phyloP scores from a whole-genome alignment of 2,113 vertebrate genomes.

The Phylloscopus trochiloides region DNA sequence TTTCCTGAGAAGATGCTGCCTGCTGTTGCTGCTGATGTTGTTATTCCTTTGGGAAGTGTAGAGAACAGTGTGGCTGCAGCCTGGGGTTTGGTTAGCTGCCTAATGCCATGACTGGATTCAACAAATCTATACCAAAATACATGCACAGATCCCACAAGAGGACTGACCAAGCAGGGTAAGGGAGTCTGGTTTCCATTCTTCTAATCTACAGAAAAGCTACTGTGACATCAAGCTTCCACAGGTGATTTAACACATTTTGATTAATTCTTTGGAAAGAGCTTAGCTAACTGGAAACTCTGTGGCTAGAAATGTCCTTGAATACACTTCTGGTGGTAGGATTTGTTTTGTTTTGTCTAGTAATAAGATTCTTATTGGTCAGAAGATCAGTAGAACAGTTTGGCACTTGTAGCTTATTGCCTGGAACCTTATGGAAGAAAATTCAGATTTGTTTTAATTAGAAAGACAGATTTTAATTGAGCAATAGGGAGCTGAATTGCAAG shows the following conservation, averaged over 20 bases:
- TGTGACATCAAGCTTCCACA: background rate
- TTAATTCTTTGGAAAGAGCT: background rate
- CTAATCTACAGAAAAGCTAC: background rate
- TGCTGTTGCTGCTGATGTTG: background rate
- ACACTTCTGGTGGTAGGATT: background rate
- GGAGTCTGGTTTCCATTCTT: background rate
- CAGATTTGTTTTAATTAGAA: background rate
- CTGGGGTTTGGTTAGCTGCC: background rate
- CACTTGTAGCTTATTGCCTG: background rate
- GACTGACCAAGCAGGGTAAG: background rate
- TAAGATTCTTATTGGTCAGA: background rate
- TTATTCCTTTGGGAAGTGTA: background rate
- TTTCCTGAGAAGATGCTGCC: background rate
- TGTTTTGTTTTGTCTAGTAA: background rate
- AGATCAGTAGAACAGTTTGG: background rate
- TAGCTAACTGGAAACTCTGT: background rate
- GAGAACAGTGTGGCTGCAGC: background rate
- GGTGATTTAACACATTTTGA: background rate
- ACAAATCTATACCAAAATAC: background rate
- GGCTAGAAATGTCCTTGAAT: background rate
- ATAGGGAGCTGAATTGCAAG: background rate
- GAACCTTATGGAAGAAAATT: background rate
- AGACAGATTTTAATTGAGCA: background rate
- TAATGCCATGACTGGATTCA: fast-evolving
- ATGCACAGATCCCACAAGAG: background rate